A percentile compares a stretch with the other conserved stretches of the same genome.
Conservation (phyloP, 1,140 invertebrate species). For the Chironomus tepperi region DNA sequence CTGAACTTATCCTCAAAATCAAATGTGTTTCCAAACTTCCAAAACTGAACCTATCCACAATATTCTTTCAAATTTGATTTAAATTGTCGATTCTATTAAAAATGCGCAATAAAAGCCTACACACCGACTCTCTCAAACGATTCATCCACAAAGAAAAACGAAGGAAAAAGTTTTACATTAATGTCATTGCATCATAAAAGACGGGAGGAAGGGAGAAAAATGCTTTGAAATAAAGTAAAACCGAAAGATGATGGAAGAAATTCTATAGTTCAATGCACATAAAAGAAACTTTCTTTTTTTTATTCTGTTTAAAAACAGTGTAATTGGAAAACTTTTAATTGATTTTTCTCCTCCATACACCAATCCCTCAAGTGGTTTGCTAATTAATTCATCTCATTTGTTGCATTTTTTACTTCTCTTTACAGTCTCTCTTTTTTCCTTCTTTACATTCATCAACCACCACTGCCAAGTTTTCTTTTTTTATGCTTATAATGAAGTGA, state of each 20-base stretch:
- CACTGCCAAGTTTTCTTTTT: too few species aligned
- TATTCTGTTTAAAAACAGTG: neutral
- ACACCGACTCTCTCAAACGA: too few species aligned
- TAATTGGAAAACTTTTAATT: slow-evolving; percentile 15
- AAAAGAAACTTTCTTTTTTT: neutral
- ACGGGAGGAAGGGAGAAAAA: neutral
- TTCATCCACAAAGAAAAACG: neutral
- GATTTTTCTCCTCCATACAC: neutral
- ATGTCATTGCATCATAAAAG: slow-evolving; percentile 13
- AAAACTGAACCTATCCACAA: too few species aligned
- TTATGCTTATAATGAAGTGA: too few species aligned
- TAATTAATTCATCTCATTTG: slow-evolving; percentile 14
- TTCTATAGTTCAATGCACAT: slow-evolving; percentile 13
- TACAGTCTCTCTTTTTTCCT: neutral
- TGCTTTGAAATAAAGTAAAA: neutral
- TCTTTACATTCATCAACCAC: too few species aligned
- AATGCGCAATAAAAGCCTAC: too few species aligned
- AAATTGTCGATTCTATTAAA: too few species aligned
- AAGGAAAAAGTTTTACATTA: slow-evolving; percentile 8
- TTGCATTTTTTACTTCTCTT: neutral
- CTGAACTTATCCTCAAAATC: too few species aligned
- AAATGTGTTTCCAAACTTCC: too few species aligned
- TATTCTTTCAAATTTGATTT: too few species aligned
- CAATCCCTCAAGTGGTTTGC: slow-evolving; percentile 5
- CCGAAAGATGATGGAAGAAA: neutral